Conservation (phyloP, 30 jellyfish, hydroid and myxozoan species). For the Catostylus mosaicus region DNA sequence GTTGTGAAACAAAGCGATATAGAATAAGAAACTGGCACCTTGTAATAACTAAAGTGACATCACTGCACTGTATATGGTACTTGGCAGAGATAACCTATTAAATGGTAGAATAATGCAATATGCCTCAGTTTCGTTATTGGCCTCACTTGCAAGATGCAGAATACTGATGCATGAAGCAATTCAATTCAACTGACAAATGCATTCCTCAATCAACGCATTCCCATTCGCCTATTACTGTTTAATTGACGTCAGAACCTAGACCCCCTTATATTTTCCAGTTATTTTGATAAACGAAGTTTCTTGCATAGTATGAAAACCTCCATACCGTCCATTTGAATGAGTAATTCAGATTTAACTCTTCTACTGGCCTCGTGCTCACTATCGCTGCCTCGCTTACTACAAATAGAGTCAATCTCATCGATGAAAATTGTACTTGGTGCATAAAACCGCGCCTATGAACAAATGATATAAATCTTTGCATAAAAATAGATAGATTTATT, state of each 20-base stretch:
- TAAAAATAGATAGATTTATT: neutral
- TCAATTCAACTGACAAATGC: too few species aligned
- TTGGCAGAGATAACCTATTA: too few species aligned
- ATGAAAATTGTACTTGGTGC: constrained; percentile 98
- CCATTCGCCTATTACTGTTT: too few species aligned
- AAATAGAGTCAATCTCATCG: constrained; percentile 95
- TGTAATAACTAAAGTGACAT: neutral
- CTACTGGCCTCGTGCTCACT: constrained; percentile 99
- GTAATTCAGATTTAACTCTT: constrained; percentile 95
- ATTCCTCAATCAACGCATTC: too few species aligned
- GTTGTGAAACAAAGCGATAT: too few species aligned
- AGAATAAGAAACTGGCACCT: neutral
- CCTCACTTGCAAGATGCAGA: too few species aligned
- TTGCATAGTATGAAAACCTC: constrained; percentile 42
- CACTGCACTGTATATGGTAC: neutral
- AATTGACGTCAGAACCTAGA: too few species aligned
- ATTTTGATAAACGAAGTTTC: neutral
- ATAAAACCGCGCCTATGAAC: constrained; percentile 89
- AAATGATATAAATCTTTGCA: neutral
- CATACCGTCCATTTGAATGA: constrained; percentile 97
- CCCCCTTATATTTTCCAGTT: too few species aligned
- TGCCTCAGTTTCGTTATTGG: too few species aligned
- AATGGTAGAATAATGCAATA: too few species aligned
- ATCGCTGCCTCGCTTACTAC: constrained; percentile 92
- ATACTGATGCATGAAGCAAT: too few species aligned